Conservation (phyloP, 2,888 invertebrate species). For the Brassicogethes aeneus region DNA sequence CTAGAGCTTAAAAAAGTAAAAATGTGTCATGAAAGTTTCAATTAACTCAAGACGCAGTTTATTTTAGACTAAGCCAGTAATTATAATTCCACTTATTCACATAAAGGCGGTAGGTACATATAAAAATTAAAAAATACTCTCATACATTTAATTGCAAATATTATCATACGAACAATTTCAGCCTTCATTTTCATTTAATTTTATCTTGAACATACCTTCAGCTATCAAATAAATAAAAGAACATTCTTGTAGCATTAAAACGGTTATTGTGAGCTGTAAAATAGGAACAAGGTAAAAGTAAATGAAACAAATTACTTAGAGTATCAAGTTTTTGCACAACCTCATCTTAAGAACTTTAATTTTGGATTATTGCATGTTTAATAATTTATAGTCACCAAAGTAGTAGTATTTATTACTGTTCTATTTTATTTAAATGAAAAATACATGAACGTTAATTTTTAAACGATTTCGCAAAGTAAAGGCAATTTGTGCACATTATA, state of each 20-base stretch:
- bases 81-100: conserved; percentile 18
- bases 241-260: background rate
- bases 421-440: too few relatives aligned
- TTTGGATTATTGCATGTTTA: too few relatives aligned
- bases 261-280: background rate
- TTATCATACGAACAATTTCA: conserved; percentile 8
- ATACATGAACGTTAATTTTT: too few relatives aligned
- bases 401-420: too few relatives aligned
- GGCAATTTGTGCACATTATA: too few relatives aligned
- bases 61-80: conserved; percentile 19
- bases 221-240: background rate
- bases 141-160: conserved; percentile 9
- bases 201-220: conserved; percentile 8
- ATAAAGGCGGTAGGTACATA: conserved; percentile 10
- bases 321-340: too few relatives aligned
- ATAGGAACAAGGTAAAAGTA: conserved; percentile 8
- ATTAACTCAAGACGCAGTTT: too few relatives aligned
- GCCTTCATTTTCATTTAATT: conserved; percentile 9
- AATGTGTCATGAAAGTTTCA: conserved; percentile 9
- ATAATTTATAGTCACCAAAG: too few relatives aligned
- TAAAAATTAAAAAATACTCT: conserved; percentile 17
- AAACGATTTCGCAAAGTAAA: too few relatives aligned
- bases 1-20: background rate
- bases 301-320: too few relatives aligned
- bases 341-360: too few relatives aligned